Conservation (phyloP, 2,113 vertebrate species). For the Pelecanoides urinatrix region DNA sequence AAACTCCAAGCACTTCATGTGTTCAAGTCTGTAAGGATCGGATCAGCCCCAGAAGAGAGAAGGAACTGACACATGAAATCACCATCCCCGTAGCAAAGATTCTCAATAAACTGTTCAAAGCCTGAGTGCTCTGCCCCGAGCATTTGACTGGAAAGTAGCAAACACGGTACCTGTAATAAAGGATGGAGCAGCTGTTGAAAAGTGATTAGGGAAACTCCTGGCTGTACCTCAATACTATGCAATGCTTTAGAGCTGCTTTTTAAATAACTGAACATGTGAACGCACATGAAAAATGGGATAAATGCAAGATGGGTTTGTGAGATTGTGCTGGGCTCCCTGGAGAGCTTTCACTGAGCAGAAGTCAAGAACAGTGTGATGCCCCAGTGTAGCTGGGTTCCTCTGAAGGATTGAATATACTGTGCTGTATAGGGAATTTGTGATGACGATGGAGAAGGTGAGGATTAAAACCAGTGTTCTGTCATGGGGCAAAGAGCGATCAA, state of each 20-base stretch:
- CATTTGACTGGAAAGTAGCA: not conserved
- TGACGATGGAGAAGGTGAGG: not conserved
- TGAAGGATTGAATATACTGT: not conserved
- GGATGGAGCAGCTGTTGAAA: constrained; percentile 31
- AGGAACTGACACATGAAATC: not conserved
- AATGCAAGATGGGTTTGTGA: not conserved
- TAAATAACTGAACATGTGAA: not conserved
- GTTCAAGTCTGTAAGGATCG: not conserved
- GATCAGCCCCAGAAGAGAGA: not conserved
- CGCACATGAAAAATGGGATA: not conserved
- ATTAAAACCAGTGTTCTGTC: not conserved
- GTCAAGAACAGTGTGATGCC: not conserved
- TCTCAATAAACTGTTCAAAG: constrained; percentile 5
- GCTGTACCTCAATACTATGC: constrained; percentile 5
- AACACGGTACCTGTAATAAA: not conserved
- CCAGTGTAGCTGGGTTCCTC: not conserved
- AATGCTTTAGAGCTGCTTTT: constrained; percentile 17
- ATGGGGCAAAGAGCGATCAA: not conserved
- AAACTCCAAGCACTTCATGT: not conserved
- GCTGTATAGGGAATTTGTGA: not conserved
- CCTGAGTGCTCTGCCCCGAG: constrained; percentile 19
- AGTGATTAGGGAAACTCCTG: constrained; percentile 45
- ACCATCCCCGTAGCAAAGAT: not conserved
- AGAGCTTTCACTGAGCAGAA: not conserved
- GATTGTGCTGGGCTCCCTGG: not conserved